Percentiles rank a stretch among this genome's conserved stretches.
Evolutionary conservation across 2,113 vertebrate genomes (phyloP).

Genomic region (Rafetus swinhoei): DNA sequence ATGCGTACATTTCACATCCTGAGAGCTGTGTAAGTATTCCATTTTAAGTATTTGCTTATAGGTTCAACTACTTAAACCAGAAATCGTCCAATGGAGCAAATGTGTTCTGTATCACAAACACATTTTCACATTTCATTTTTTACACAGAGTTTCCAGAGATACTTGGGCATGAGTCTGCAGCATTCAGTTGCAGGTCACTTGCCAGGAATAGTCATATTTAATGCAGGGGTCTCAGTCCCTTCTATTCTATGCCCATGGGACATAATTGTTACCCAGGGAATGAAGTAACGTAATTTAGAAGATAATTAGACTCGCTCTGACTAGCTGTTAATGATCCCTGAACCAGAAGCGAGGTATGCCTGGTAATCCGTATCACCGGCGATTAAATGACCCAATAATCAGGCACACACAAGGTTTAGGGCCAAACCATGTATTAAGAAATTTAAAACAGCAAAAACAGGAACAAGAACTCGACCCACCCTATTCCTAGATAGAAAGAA

Average conservation of each 20-base stretch:
- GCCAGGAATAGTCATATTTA: background rate
- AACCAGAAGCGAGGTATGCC: too few species aligned
- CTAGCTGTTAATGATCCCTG: too few species aligned
- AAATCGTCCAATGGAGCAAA: background rate
- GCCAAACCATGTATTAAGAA: too few species aligned
- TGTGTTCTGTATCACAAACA: background rate
- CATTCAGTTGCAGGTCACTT: background rate
- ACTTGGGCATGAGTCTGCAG: background rate
- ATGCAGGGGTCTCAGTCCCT: background rate
- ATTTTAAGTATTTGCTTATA: background rate
- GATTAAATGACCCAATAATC: too few species aligned
- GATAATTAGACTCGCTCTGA: too few species aligned
- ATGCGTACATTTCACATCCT: background rate
- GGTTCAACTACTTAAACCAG: background rate
- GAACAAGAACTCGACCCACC: too few species aligned
- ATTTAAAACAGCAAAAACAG: too few species aligned
- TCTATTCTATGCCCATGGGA: background rate
- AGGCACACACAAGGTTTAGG: too few species aligned
- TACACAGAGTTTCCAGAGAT: background rate
- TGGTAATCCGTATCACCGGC: too few species aligned
- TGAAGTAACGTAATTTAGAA: too few species aligned
- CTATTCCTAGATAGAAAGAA: too few species aligned
- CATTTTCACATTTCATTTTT: background rate
- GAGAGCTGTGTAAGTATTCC: background rate
- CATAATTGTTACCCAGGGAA: background rate